These are phyloP conservation scores for Nomada hirtipes DNA, from an alignment of 2,888 invertebrate genomes.

Conservation along the genomic window DNA sequence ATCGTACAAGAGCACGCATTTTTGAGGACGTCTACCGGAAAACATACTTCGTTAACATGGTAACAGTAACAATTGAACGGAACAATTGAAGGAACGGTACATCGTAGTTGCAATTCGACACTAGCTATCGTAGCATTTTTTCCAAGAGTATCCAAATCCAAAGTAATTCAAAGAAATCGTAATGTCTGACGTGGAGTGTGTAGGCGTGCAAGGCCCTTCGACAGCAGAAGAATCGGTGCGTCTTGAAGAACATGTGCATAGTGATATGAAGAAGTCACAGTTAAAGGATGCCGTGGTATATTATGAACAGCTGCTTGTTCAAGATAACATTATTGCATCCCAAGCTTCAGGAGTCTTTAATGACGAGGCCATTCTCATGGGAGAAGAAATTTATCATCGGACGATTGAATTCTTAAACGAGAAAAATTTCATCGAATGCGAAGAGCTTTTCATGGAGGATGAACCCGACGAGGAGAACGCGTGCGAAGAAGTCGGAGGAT, in stretches of 20 bases:
- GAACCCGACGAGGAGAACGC: neutral
- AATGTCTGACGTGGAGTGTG: too few relatives aligned
- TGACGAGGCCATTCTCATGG: slow-evolving; percentile 11
- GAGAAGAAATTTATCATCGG: slow-evolving; percentile 10
- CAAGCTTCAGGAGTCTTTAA: neutral
- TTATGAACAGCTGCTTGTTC: neutral
- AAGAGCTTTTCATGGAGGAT: neutral
- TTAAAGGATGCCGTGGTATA: slow-evolving; percentile 6
- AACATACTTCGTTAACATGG: too few relatives aligned
- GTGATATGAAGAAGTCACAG: neutral
- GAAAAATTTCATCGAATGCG: neutral
- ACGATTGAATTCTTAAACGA: neutral
- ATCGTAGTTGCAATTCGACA: too few relatives aligned
- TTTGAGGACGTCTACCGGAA: too few relatives aligned
- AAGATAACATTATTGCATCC: neutral
- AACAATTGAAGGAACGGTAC: too few relatives aligned
- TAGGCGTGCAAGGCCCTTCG: neutral
- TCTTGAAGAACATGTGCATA: neutral
- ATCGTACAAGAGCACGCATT: too few relatives aligned
- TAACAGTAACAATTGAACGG: too few relatives aligned
- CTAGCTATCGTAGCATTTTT: too few relatives aligned
- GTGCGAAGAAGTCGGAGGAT: neutral
- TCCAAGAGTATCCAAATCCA: too few relatives aligned
- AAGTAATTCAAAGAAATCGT: too few relatives aligned
- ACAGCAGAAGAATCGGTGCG: neutral